Percentiles rank a stretch among this genome's conserved stretches.
These are phyloP conservation scores for Gymnopithys bicolor DNA, from an alignment of 2,797 vertebrate species.

Conservation along the genomic window DNA sequence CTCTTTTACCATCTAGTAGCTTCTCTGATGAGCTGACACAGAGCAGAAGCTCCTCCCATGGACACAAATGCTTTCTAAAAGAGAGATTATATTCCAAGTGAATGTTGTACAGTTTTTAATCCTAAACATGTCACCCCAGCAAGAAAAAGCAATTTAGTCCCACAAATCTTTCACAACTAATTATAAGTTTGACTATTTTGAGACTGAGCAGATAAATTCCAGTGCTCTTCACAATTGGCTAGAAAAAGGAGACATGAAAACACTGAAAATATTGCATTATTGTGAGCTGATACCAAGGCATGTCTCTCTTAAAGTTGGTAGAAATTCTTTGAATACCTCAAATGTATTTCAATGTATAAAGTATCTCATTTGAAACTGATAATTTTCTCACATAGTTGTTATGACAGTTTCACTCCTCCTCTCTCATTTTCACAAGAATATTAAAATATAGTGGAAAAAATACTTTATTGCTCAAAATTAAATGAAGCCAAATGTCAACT, in stretches of 20 bases:
- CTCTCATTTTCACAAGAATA: not conserved
- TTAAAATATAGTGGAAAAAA: not conserved
- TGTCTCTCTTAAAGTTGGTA: not conserved
- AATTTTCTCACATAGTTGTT: not conserved
- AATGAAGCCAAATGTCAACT: not conserved
- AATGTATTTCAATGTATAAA: not conserved
- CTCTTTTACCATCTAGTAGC: not conserved
- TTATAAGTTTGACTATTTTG: not conserved
- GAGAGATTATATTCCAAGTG: not conserved
- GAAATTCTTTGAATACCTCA: not conserved
- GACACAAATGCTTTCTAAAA: not conserved
- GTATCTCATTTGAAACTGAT: not conserved
- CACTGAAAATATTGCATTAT: not conserved
- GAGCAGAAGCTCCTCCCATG: not conserved
- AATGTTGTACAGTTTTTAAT: not conserved
- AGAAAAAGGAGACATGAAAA: not conserved
- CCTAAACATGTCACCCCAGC: not conserved
- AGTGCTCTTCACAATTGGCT: not conserved
- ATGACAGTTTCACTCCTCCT: not conserved
- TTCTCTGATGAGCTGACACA: not conserved
- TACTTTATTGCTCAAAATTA: not conserved
- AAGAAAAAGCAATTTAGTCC: not conserved
- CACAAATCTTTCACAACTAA: not conserved
- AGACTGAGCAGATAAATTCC: not conserved
- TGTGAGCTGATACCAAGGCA: not conserved